phyloP scores from a whole-genome alignment of 1,140 invertebrate genomes.

The Drosophila varians region DNA sequence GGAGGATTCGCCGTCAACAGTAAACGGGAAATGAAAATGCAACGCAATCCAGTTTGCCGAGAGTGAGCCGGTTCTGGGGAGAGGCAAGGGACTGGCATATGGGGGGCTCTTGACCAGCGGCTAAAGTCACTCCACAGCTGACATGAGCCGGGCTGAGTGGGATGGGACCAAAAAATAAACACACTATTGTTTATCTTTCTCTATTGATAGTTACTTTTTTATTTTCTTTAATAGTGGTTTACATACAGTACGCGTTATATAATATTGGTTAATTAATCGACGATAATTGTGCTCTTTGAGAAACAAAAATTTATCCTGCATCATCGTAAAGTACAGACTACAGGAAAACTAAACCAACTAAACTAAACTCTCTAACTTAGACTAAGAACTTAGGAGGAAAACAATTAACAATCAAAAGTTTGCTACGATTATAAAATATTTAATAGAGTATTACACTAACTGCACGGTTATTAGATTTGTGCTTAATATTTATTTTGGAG shows the following conservation, averaged over 20 bases:
- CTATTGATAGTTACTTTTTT: slow-evolving; percentile 54
- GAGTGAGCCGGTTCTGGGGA: slow-evolving; percentile 36
- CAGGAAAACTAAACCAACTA: slow-evolving; percentile 31
- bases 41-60: slow-evolving; percentile 34
- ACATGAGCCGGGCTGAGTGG: slow-evolving; percentile 19
- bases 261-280: slow-evolving; percentile 51
- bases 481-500: slow-evolving; percentile 26
- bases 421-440: slow-evolving; percentile 10
- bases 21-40: slow-evolving; percentile 18
- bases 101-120: neutral
- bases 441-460: slow-evolving; percentile 24
- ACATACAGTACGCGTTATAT: slow-evolving; percentile 50
- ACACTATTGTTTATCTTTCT: slow-evolving; percentile 35
- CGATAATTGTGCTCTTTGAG: slow-evolving; percentile 65
- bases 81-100: too few relatives aligned
- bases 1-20: slow-evolving; percentile 16
- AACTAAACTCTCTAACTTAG: slow-evolving; percentile 34
- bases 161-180: slow-evolving; percentile 29
- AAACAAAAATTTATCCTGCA: slow-evolving; percentile 36
- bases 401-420: slow-evolving; percentile 32
- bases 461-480: slow-evolving; percentile 27
- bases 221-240: slow-evolving; percentile 74
- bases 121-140: slow-evolving; percentile 34
- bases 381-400: slow-evolving; percentile 26
- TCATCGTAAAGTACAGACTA: slow-evolving; percentile 32